Evolutionary conservation across 2,797 vertebrate species (phyloP), one percentile per base, ranked within the genome.

Genomic region (Glyptemys insculpta): DNA sequence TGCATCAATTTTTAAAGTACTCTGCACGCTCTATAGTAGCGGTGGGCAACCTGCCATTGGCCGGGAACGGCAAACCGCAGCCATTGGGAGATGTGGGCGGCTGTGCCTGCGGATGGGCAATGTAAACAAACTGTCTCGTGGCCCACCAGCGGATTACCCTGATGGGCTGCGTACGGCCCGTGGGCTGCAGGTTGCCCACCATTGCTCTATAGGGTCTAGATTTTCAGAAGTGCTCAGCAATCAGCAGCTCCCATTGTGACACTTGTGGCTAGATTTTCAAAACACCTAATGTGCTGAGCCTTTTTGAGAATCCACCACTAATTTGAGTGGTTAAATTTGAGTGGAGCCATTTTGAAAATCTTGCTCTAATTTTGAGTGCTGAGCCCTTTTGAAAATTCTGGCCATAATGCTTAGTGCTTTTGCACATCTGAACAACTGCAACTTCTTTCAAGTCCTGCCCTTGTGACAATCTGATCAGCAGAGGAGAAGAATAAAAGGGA

Each of bases 251-350:
- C 5, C 3, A 15, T 78, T 78, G 78, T 0, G 2, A 41, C 62
- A 21, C 4, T 11, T 78, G 12, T 53, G 68, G 34, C 47, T 50
- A 79, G 19, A 79, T 86, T 91, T 95, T 88, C 68, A 83, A 50
- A 91, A 79, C 8, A 56, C 6, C 19, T 76, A 76, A 74, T 0
- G 5, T 0, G 41, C 14, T 0, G 0, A 49, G 1, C 44, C 85
- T 21, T 78, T 88, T 57, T 56, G 56, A 62, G 85, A 93, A 11
- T 44, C 0, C 37, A 78, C 91, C 9, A 44, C 23, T 41, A 37
- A 44, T 74, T 74, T 74, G 27, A 37, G 34, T 37, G n/a, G 16
- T 3, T 81, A 5, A 16, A 47, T 27, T 1, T 21, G 68, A 95
- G 41, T 3, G 44, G 68, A 84, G 29, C 2, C 50, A 29, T 68